Evolutionary conservation across 2,888 invertebrate genomes (phyloP).

Genomic region (Netelia fuscicornis): DNA sequence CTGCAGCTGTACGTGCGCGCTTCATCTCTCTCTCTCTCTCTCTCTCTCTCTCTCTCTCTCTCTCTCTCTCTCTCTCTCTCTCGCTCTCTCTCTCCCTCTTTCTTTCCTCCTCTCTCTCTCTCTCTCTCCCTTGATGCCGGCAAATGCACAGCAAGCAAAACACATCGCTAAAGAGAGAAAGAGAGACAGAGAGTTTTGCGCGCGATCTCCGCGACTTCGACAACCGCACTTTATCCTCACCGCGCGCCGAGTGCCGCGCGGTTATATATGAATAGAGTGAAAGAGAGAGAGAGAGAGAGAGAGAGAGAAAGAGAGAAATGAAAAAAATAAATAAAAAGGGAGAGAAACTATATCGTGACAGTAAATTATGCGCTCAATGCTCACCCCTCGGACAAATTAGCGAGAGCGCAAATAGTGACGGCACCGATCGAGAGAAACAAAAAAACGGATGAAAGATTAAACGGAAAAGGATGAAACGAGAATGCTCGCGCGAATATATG

Average conservation of each 20-base stretch:
- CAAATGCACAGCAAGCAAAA: too few relatives aligned
- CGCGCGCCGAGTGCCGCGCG: not conserved
- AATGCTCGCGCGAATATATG: constrained; percentile 41
- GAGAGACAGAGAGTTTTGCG: constrained; percentile 16
- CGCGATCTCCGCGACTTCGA: constrained; percentile 55
- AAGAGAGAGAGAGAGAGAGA: not conserved
- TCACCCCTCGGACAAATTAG: constrained; percentile 69
- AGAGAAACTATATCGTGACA: constrained; percentile 41
- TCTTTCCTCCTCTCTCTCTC: too few relatives aligned
- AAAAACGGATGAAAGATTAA: constrained; percentile 11
- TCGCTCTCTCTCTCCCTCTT: too few relatives aligned
- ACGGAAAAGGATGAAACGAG: constrained; percentile 25
- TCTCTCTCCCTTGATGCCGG: too few relatives aligned
- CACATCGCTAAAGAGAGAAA: too few relatives aligned
- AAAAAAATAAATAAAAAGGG: not conserved
- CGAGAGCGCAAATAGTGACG: constrained; percentile 69
- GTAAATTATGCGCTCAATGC: constrained; percentile 48
- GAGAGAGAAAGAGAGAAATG: not conserved
- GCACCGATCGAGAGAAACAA: constrained; percentile 28
- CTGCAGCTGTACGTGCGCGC: constrained; percentile 42
- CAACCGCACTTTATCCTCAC: constrained; percentile 58
- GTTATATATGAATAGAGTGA: constrained; percentile 8
- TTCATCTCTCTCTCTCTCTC: not conserved
- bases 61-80: too few relatives aligned
- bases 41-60: not conserved